phyloP scores from a whole-genome alignment of 1,140 invertebrate species.

The Ganaspis sp. region DNA sequence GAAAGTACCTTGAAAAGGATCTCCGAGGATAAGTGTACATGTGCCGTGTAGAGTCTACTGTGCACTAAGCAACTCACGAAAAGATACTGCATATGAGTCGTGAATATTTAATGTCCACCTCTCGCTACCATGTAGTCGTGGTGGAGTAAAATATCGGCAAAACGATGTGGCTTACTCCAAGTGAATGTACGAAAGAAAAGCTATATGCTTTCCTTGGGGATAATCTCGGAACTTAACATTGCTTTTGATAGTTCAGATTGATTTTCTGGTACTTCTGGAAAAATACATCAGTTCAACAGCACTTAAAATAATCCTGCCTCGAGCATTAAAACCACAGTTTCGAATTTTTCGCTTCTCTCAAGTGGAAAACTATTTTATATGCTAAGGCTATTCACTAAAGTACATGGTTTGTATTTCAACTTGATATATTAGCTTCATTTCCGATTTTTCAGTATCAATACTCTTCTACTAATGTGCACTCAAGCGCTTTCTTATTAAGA shows the following conservation, averaged over 20 bases:
- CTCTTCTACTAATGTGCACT: not conserved
- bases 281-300: not conserved
- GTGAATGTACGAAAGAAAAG: conserved; percentile 46
- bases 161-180: conserved; percentile 42
- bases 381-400: not conserved
- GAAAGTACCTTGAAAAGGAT: conserved; percentile 37
- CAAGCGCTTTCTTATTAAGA: not conserved
- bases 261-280: conserved; percentile 27
- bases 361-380: conserved; percentile 18
- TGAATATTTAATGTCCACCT: conserved; percentile 62
- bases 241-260: conserved; percentile 18
- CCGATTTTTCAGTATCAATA: not conserved
- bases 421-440: not conserved
- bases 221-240: conserved; percentile 7
- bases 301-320: conserved; percentile 13
- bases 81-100: conserved; percentile 63
- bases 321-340: not conserved
- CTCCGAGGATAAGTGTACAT: conserved; percentile 32
- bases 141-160: conserved; percentile 45
- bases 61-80: conserved; percentile 39
- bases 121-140: conserved; percentile 37
- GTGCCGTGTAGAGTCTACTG: not conserved
- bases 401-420: conserved; percentile 9
- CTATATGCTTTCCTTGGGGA: conserved; percentile 42
- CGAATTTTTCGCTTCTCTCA: not conserved